Evolutionary conservation across 1,140 invertebrate genomes (phyloP), one percentile per base, ranked within the genome.

Genomic region (Formica selysi): DNA sequence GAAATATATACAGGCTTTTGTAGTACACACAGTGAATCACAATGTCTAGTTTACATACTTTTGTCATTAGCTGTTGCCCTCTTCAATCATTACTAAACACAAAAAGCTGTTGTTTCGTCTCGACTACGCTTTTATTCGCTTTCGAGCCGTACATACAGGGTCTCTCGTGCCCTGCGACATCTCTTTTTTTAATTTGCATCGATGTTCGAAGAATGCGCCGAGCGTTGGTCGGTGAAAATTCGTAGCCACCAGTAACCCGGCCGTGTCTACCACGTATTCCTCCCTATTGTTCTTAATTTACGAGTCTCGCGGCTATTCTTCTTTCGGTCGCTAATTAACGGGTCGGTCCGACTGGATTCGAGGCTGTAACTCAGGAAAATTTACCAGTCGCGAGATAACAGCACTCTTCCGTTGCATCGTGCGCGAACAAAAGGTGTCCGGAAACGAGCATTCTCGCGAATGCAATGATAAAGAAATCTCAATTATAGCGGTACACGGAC

Each of bases 251-350:
- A 59, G 36, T 71, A 51, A 38, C 44, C 38, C 59, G 41, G 22
- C 59, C 22, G 51, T 62, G 64, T 79, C 86, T 59, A 19, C 86
- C 54, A 22, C 68, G 81, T 86, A 91, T 87, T 91, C 87, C 76
- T 78, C 81, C 26, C 86, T 86, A 91, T 91, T 91, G 89, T 91
- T 91, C 90, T 87, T 91, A 90, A 91, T 91, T 91, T 91, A 91
- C 85, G 89, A 89, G 87, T 76, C 89, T 85, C 90, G 73, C 76
- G 86, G 90, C 89, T 78, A 89, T 90, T 89, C 89, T 91, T 90
- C 89, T 88, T 90, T 91, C 88, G 76, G 86, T 90, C 86, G 76
- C 88, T 90, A 90, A 90, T 90, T 90, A 90, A 90, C 89, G 89
- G 89, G 89, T 81, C 68, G 88, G 86, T 36, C 65, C 86, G 76